Evolutionary conservation across 1,140 invertebrate genomes (phyloP).

Genomic region (Pachyrhynchus sulphureomaculatus): DNA sequence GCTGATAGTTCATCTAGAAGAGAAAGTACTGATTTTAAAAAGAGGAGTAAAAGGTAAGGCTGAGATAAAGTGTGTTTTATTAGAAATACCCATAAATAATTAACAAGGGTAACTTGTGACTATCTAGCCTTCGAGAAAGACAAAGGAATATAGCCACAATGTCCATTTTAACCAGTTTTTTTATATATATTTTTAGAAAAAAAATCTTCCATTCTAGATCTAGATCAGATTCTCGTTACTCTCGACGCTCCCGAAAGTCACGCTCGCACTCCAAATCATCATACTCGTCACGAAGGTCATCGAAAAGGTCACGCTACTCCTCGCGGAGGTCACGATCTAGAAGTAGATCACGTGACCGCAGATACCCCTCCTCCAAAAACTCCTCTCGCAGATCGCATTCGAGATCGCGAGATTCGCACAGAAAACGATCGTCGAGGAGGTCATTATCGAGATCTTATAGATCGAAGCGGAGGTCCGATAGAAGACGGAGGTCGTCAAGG

Average conservation of each 20-base stretch:
- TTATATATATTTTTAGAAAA: neutral
- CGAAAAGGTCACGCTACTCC: conserved; percentile 8
- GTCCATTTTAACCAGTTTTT: no score
- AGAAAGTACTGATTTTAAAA: conserved; percentile 23
- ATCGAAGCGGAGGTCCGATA: conserved; percentile 24
- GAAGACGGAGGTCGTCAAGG: conserved; percentile 29
- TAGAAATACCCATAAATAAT: no score
- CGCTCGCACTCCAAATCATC: conserved; percentile 8
- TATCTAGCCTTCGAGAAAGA: no score
- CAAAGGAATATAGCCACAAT: no score
- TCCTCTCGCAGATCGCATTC: conserved; percentile 6
- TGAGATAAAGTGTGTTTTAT: no score
- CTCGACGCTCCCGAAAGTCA: conserved; percentile 14
- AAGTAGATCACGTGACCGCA: conserved; percentile 6
- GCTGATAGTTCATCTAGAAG: conserved; percentile 8
- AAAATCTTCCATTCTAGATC: conserved; percentile 4
- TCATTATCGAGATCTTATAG: conserved; percentile 27
- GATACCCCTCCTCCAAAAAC: neutral
- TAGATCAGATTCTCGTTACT: conserved; percentile 22
- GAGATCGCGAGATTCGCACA: conserved; percentile 12
- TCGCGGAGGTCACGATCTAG: conserved; percentile 15
- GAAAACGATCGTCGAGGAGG: conserved; percentile 1
- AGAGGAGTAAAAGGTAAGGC: conserved; percentile 18
- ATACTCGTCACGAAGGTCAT: conserved; percentile 14
- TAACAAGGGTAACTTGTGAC: no score